These are phyloP conservation scores for Lasioglossum baleicum DNA, from an alignment of 1,140 invertebrate genomes.

Conservation along the genomic window DNA sequence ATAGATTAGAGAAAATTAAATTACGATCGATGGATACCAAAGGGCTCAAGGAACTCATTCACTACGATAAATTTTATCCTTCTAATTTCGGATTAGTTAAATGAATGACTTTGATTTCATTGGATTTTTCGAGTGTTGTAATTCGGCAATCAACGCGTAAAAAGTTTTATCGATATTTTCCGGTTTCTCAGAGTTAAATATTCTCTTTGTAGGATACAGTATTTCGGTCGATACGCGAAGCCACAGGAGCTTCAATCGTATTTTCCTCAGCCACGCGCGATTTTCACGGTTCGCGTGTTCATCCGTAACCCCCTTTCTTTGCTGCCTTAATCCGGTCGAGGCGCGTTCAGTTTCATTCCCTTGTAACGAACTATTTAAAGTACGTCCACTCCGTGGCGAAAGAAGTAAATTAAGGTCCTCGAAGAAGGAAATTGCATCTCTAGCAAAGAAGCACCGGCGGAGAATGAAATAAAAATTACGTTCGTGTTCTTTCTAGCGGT, in stretches of 20 bases:
- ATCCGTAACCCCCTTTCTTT: neutral
- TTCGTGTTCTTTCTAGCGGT: neutral
- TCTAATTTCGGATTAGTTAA: too few relatives aligned
- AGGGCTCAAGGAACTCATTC: too few relatives aligned
- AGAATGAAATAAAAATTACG: constrained; percentile 43
- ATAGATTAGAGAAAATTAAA: too few relatives aligned
- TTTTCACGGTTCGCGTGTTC: neutral
- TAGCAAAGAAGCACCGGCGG: neutral
- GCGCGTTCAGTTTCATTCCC: neutral
- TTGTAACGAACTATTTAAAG: constrained; percentile 36
- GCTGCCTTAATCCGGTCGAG: neutral
- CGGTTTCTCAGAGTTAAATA: too few relatives aligned
- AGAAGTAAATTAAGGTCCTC: constrained; percentile 49
- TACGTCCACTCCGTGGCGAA: constrained; percentile 6
- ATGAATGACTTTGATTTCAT: too few relatives aligned
- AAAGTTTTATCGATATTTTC: too few relatives aligned
- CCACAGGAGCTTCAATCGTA: neutral
- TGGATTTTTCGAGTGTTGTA: too few relatives aligned
- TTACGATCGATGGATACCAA: too few relatives aligned
- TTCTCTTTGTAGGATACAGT: too few relatives aligned
- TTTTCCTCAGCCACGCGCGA: neutral
- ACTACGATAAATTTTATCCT: too few relatives aligned
- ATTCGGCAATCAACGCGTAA: too few relatives aligned
- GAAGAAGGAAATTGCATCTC: constrained; percentile 27
- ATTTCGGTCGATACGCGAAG: neutral